These are phyloP conservation scores for Ptilorrhoa leucosticta DNA, from an alignment of 2,113 vertebrate species.

Conservation along the genomic window DNA sequence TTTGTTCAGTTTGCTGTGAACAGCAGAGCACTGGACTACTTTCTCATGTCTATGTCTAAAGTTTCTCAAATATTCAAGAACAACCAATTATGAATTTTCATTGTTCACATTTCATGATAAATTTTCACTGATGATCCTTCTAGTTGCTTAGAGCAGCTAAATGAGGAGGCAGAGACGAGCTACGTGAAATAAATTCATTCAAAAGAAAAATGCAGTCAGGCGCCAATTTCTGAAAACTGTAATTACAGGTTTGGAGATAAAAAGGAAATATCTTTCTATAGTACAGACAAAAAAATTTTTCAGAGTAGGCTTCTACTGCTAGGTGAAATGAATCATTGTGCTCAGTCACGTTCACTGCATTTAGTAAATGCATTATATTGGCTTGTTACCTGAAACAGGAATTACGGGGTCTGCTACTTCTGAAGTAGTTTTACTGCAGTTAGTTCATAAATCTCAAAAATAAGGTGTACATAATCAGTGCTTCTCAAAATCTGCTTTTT, in stretches of 20 bases:
- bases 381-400: not conserved
- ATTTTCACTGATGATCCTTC: not conserved
- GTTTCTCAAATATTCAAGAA: not conserved
- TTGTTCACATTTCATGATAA: not conserved
- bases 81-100: not conserved
- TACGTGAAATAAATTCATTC: not conserved
- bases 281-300: not conserved
- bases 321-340: not conserved
- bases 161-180: not conserved
- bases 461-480: not conserved
- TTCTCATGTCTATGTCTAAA: not conserved
- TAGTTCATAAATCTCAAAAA: not conserved
- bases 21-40: not conserved
- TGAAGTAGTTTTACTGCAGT: not conserved
- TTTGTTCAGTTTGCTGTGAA: not conserved
- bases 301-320: not conserved
- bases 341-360: not conserved
- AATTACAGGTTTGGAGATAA: not conserved
- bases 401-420: not conserved
- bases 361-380: not conserved
- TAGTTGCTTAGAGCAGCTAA: not conserved
- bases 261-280: not conserved
- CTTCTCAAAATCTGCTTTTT: not conserved
- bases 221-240: conserved; percentile 25
- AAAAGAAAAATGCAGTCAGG: not conserved